phyloP scores from a whole-genome alignment of 1,140 invertebrate species.

The Drosophila quadrilineata region DNA sequence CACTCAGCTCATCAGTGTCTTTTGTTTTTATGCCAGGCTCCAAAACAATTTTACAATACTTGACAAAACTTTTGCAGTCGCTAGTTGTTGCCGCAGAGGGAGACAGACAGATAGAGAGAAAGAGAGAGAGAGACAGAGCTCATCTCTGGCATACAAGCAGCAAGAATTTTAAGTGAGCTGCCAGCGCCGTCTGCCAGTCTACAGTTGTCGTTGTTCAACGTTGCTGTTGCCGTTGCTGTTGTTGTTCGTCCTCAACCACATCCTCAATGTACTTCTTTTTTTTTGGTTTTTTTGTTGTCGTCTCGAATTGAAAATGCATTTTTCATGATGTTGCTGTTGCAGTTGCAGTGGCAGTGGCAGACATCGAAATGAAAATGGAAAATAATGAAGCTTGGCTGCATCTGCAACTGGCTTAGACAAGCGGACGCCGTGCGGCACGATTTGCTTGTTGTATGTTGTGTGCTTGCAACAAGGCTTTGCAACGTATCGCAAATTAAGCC shows the following conservation, averaged over 20 bases:
- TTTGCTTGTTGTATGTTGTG: slow-evolving; percentile 61
- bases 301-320: slow-evolving; percentile 76
- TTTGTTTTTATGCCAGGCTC: slow-evolving; percentile 66
- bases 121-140: not conserved
- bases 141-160: slow-evolving; percentile 47
- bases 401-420: slow-evolving; percentile 80
- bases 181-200: slow-evolving; percentile 42
- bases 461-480: slow-evolving; percentile 13
- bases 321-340: slow-evolving; percentile 70
- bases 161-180: slow-evolving; percentile 78
- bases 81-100: slow-evolving; percentile 46
- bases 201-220: slow-evolving; percentile 12
- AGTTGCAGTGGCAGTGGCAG: slow-evolving; percentile 10
- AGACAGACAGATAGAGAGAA: not conserved
- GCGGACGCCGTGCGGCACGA: slow-evolving; percentile 78
- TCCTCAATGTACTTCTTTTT: too few species aligned
- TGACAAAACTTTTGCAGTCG: slow-evolving; percentile 62
- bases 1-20: slow-evolving; percentile 54
- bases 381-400: slow-evolving; percentile 81
- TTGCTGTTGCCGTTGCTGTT: slow-evolving; percentile 11
- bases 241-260: slow-evolving; percentile 31
- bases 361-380: slow-evolving; percentile 35
- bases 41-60: slow-evolving; percentile 76
- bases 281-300: too few species aligned
- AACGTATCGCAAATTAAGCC: slow-evolving; percentile 74